Conservation (phyloP, 2,113 vertebrate genomes). For the Struthio camelus region DNA sequence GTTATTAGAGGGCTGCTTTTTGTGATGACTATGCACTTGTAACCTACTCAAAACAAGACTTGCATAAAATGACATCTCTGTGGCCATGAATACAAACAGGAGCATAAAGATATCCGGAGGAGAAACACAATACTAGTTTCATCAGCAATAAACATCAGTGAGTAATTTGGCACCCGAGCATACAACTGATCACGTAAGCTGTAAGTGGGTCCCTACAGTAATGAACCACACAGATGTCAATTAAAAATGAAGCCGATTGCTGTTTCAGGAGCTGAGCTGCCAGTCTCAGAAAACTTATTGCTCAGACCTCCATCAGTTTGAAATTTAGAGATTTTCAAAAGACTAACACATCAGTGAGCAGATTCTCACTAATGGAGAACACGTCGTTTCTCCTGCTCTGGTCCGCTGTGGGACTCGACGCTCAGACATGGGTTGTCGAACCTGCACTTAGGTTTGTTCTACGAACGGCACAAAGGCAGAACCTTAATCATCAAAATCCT, state of each 20-base stretch:
- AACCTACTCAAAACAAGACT: neutral
- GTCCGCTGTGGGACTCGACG: neutral
- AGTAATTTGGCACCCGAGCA: neutral
- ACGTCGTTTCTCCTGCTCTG: neutral
- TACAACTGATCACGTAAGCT: neutral
- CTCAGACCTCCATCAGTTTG: neutral
- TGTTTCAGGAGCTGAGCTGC: neutral
- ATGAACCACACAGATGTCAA: neutral
- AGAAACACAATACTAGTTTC: neutral
- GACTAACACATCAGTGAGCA: neutral
- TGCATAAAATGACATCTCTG: slow-evolving; percentile 1
- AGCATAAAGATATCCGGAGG: neutral
- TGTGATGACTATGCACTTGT: slow-evolving; percentile 24
- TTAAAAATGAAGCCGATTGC: neutral
- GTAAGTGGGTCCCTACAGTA: neutral
- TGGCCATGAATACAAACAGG: neutral
- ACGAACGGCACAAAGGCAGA: neutral
- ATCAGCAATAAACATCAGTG: neutral
- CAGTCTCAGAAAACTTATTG: neutral
- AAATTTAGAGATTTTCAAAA: neutral
- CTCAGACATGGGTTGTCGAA: neutral
- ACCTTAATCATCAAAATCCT: neutral
- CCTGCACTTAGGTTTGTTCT: neutral
- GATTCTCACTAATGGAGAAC: neutral
- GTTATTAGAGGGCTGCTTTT: slow-evolving; percentile 17